Conservation (phyloP, 2,888 invertebrate genomes). For the Helobdella robusta region DNA sequence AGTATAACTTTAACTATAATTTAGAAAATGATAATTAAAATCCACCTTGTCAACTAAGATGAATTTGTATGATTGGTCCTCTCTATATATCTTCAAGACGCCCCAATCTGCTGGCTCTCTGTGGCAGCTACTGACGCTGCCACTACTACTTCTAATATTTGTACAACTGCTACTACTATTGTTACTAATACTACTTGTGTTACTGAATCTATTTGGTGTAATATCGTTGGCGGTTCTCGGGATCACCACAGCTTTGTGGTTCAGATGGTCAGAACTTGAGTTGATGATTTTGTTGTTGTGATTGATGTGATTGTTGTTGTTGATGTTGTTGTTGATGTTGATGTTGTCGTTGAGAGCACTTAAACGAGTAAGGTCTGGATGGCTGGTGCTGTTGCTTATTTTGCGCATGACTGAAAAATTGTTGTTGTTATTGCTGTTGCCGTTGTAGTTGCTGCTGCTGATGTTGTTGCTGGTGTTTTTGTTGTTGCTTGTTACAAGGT, state of each 20-base stretch:
- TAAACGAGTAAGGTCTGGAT: slow-evolving; percentile 41
- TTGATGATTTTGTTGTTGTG: no score
- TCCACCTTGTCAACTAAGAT: slow-evolving; percentile 78
- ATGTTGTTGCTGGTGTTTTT: neutral
- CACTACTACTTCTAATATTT: neutral
- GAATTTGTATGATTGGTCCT: slow-evolving; percentile 95
- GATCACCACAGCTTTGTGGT: no score
- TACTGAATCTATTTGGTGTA: slow-evolving; percentile 1
- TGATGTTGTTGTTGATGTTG: slow-evolving; percentile 4
- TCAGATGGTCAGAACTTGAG: no score
- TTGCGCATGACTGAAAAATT: slow-evolving; percentile 19
- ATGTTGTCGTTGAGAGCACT: neutral
- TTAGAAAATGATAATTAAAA: neutral
- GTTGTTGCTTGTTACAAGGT: neutral
- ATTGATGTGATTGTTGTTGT: no score
- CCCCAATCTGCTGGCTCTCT: slow-evolving; percentile 48
- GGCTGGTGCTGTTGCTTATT: slow-evolving; percentile 37
- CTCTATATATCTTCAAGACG: slow-evolving; percentile 80
- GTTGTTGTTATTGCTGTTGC: neutral
- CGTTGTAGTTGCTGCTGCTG: neutral
- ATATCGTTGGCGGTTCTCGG: no score
- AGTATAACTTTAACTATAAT: neutral
- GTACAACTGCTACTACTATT: neutral
- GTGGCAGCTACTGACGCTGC: neutral
- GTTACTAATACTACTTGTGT: neutral